phyloP scores from a whole-genome alignment of 2,797 vertebrate genomes.

The Myoxocephalus aenaeus region DNA sequence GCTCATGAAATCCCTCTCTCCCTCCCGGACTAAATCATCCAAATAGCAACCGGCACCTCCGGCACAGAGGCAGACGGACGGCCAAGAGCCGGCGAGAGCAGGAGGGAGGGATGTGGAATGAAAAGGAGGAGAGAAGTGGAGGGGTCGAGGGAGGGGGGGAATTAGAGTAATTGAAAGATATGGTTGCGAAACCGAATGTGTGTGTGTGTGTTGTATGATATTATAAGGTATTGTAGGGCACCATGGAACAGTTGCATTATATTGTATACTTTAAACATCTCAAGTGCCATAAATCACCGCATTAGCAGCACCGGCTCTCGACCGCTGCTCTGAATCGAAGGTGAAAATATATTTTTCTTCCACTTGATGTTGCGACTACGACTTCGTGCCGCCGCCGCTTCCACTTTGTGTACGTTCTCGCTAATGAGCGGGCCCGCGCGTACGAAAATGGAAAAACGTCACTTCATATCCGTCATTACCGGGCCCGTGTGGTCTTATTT shows the following conservation, averaged over 20 bases:
- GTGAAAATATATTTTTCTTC: conserved; percentile 25
- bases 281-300: conserved; percentile 53
- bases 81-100: conserved; percentile 62
- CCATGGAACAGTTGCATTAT: conserved; percentile 26
- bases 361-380: conserved; percentile 24
- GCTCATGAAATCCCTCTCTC: conserved; percentile 84
- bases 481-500: neutral
- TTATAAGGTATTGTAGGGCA: conserved; percentile 13
- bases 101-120: conserved; percentile 7
- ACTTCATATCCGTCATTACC: conserved; percentile 5
- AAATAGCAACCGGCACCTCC: conserved; percentile 81
- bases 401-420: conserved; percentile 10
- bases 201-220: neutral
- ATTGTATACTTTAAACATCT: conserved; percentile 38
- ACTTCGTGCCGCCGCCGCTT: conserved; percentile 2
- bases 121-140: neutral
- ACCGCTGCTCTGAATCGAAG: conserved; percentile 47
- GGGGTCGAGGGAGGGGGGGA: neutral
- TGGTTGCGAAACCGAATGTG: conserved; percentile 5
- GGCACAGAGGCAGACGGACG: conserved; percentile 78
- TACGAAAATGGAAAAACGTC: conserved; percentile 9
- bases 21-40: conserved; percentile 82
- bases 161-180: conserved; percentile 28
- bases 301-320: conserved; percentile 44
- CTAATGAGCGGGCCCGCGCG: neutral